Conservation (phyloP, 1,140 invertebrate species). For the Drosophila navojoa region DNA sequence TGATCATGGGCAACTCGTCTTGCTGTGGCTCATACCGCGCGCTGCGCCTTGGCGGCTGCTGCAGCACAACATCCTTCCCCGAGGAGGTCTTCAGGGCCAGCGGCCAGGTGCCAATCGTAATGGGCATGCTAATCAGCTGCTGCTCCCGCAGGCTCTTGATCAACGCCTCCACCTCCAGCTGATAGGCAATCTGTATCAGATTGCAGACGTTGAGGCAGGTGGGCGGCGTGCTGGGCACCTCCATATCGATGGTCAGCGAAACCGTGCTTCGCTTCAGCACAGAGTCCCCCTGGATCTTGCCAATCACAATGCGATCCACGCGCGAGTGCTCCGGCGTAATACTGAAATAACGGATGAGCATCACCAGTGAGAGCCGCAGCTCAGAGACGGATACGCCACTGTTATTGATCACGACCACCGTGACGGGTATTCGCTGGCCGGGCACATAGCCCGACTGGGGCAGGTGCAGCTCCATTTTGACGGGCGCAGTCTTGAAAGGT, state of each 20-base stretch:
- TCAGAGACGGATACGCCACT: slow-evolving; percentile 85
- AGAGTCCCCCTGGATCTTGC: slow-evolving; percentile 84
- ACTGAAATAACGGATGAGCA: slow-evolving; percentile 80
- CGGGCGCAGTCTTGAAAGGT: slow-evolving; percentile 73
- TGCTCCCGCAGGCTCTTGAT: slow-evolving; percentile 84
- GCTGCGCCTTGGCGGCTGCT: slow-evolving; percentile 68
- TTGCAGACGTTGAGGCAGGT: slow-evolving; percentile 87
- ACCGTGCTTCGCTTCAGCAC: slow-evolving; percentile 83
- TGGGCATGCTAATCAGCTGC: slow-evolving; percentile 84
- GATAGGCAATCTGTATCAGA: slow-evolving; percentile 88
- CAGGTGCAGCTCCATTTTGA: slow-evolving; percentile 71
- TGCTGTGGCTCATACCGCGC: slow-evolving; percentile 50
- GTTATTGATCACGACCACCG: slow-evolving; percentile 74
- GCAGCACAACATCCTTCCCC: slow-evolving; percentile 54
- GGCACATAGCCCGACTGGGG: slow-evolving; percentile 79
- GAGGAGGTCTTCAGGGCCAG: slow-evolving; percentile 26
- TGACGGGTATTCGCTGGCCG: slow-evolving; percentile 73
- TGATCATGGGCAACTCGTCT: slow-evolving; percentile 57
- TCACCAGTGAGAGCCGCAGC: slow-evolving; percentile 84
- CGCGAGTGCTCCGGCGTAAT: slow-evolving; percentile 86
- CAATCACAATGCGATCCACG: slow-evolving; percentile 85
- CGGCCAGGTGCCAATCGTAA: slow-evolving; percentile 86
- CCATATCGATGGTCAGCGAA: slow-evolving; percentile 81
- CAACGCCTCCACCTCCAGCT: slow-evolving; percentile 86
- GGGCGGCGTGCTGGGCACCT: slow-evolving; percentile 88